phyloP scores from a whole-genome alignment of 2,113 vertebrate genomes.

The Asarcornis scutulata region DNA sequence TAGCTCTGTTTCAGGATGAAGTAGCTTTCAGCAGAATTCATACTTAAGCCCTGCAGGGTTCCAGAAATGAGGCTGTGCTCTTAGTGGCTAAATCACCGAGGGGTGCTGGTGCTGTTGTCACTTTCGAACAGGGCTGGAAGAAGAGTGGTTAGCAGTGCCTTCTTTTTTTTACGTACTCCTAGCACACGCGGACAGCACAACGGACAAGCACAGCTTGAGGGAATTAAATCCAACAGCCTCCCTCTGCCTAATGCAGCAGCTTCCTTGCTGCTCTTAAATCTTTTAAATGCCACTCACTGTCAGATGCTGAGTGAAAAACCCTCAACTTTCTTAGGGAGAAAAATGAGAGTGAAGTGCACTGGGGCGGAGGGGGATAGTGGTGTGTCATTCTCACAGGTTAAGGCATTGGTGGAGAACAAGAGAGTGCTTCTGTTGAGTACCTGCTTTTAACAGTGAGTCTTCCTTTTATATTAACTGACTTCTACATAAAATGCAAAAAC shows the following conservation, averaged over 20 bases:
- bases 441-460: neutral
- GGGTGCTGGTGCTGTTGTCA: neutral
- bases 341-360: neutral
- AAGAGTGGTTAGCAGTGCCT: neutral
- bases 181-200: neutral
- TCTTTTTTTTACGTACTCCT: neutral
- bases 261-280: neutral
- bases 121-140: neutral
- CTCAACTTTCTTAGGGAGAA: neutral
- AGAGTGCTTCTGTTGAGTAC: neutral
- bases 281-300: neutral
- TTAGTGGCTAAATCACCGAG: accelerated
- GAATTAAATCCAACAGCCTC: neutral
- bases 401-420: neutral
- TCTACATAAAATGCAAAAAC: neutral
- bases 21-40: neutral
- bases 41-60: neutral
- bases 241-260: neutral
- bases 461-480: neutral
- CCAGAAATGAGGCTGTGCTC: neutral
- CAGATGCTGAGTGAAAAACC: neutral
- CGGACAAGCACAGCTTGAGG: neutral
- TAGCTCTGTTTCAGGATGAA: neutral
- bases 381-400: neutral
- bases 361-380: neutral